Conservation (phyloP, 2,888 invertebrate genomes). For the Dynastes hyllus region DNA sequence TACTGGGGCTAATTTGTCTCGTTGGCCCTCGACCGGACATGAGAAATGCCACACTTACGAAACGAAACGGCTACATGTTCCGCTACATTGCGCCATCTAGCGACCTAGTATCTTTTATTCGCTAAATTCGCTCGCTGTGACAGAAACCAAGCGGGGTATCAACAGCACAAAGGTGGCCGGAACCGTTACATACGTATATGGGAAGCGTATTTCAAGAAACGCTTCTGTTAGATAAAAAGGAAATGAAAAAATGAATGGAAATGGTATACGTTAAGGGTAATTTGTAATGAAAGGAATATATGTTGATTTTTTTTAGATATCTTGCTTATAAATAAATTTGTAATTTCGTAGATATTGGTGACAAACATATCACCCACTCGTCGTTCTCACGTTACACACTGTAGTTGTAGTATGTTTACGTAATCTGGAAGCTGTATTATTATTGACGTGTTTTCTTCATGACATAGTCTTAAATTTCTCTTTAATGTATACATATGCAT, state of each 20-base stretch:
- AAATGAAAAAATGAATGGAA: constrained; percentile 10
- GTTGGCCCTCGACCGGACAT: neutral
- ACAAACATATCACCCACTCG: no score
- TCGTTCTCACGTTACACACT: no score
- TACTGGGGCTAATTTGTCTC: constrained; percentile 23
- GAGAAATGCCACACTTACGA: constrained; percentile 24
- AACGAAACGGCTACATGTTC: constrained; percentile 10
- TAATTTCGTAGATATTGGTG: no score
- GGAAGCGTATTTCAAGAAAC: neutral
- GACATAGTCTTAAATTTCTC: no score
- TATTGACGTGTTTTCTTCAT: no score
- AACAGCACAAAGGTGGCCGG: neutral
- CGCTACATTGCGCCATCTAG: neutral
- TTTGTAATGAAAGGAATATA: no score
- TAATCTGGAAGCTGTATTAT: no score
- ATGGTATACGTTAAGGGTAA: no score
- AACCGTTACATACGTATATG: neutral
- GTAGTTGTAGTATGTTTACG: no score
- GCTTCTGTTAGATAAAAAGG: neutral
- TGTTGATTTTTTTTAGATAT: no score
- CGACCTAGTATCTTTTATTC: neutral
- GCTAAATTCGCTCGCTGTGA: neutral
- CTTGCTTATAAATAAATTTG: no score
- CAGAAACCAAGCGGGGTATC: neutral
- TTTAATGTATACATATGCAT: no score